Evolutionary conservation across 2,797 vertebrate species (phyloP).

Genomic region (Ambastaia sidthimunki): DNA sequence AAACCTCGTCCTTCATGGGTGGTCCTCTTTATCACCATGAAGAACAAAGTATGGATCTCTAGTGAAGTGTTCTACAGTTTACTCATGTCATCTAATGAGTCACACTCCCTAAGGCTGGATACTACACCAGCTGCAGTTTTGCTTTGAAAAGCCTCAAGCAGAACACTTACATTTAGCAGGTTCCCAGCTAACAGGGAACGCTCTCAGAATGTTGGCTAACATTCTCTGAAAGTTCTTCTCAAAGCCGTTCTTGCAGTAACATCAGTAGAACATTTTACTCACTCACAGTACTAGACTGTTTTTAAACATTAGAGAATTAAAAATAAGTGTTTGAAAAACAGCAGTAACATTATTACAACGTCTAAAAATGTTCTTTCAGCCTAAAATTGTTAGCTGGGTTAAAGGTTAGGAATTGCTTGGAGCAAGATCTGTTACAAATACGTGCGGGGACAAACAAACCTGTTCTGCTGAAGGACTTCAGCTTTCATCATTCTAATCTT

Average conservation of each 20-base stretch:
- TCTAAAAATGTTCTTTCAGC: too few relatives aligned
- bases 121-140: slow-evolving; percentile 34
- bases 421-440: slow-evolving; percentile 31
- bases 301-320: too few relatives aligned
- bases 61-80: slow-evolving; percentile 19
- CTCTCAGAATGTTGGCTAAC: too few relatives aligned
- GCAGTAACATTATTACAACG: too few relatives aligned
- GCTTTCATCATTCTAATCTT: background rate
- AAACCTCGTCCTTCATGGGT: slow-evolving; percentile 38
- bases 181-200: too few relatives aligned
- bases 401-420: slow-evolving; percentile 27
- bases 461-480: background rate
- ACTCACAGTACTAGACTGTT: too few relatives aligned
- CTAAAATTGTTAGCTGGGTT: background rate
- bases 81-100: slow-evolving; percentile 35
- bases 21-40: slow-evolving; percentile 27
- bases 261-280: too few relatives aligned
- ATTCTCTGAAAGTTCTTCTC: too few relatives aligned
- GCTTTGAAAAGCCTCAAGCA: slow-evolving; percentile 33
- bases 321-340: too few relatives aligned
- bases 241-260: too few relatives aligned
- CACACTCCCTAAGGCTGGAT: slow-evolving; percentile 37
- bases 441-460: background rate
- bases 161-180: slow-evolving; percentile 11
- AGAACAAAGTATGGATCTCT: slow-evolving; percentile 45